These are phyloP conservation scores for Andinoacara biseriatus DNA, from an alignment of 2,113 vertebrate species.

Conservation along the genomic window DNA sequence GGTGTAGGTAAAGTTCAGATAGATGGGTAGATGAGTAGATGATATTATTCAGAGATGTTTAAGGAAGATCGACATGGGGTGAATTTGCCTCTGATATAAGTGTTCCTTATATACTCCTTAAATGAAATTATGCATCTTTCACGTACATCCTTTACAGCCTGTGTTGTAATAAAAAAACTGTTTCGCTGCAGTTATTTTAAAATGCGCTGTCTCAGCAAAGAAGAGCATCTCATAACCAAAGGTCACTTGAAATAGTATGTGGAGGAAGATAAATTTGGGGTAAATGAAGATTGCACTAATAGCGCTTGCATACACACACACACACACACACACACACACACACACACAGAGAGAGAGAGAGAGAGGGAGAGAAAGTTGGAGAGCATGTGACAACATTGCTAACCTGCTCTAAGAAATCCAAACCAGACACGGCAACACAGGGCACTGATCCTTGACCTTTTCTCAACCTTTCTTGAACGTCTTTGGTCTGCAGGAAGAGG, in stretches of 20 bases:
- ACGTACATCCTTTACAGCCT: neutral
- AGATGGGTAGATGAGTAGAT: neutral
- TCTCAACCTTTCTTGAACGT: slow-evolving; percentile 56
- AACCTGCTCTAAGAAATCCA: slow-evolving; percentile 68
- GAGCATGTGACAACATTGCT: slow-evolving; percentile 57
- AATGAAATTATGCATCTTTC: neutral
- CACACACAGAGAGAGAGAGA: no score
- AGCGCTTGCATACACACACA: neutral
- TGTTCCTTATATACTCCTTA: neutral
- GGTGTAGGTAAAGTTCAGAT: neutral
- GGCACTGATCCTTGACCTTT: slow-evolving; percentile 72
- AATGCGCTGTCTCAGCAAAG: neutral
- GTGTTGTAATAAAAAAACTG: neutral
- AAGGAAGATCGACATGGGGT: neutral
- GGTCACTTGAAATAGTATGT: slow-evolving; percentile 30
- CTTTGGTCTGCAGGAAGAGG: slow-evolving; percentile 36
- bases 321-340: slow-evolving; percentile 4
- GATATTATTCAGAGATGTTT: neutral
- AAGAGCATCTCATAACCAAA: slow-evolving; percentile 10
- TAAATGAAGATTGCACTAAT: neutral
- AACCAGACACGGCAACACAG: slow-evolving; percentile 47
- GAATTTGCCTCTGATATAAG: neutral
- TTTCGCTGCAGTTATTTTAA: neutral
- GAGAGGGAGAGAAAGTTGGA: neutral
- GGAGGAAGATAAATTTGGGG: slow-evolving; percentile 19